phyloP scores from a whole-genome alignment of 2,113 vertebrate genomes.

The Oreotrochilus melanogaster region DNA sequence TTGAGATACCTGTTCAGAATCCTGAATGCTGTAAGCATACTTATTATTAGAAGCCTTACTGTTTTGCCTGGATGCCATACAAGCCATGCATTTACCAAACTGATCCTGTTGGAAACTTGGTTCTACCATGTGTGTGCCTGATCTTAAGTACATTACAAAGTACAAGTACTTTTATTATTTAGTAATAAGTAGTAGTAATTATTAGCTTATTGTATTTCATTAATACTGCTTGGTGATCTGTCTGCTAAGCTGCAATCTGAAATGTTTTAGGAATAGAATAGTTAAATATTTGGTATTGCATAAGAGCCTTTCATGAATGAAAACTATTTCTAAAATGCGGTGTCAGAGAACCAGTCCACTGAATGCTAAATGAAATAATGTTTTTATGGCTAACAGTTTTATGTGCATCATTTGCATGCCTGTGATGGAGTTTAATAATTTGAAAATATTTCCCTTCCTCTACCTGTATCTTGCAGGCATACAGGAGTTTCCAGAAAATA shows the following conservation, averaged over 20 bases:
- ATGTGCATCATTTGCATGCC: background rate
- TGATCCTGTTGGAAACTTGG: background rate
- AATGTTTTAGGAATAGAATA: background rate
- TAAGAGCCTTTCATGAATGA: background rate
- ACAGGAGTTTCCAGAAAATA: constrained; percentile 99
- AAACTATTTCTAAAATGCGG: background rate
- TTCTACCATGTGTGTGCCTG: background rate
- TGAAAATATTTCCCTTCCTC: background rate
- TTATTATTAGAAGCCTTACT: background rate
- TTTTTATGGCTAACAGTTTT: background rate
- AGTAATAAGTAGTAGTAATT: background rate
- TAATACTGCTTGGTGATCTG: background rate
- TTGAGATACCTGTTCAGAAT: background rate
- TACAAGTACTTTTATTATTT: background rate
- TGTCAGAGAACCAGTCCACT: background rate
- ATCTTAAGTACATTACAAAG: background rate
- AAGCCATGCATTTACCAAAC: background rate
- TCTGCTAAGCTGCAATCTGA: background rate
- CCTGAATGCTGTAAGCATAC: background rate
- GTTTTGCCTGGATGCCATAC: background rate
- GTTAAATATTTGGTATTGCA: background rate
- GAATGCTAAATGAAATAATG: background rate
- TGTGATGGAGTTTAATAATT: background rate
- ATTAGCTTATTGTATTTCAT: background rate
- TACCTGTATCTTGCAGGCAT: constrained; percentile 85